Evolutionary conservation across 2,113 vertebrate species (phyloP).

Genomic region (Pagrus major): DNA sequence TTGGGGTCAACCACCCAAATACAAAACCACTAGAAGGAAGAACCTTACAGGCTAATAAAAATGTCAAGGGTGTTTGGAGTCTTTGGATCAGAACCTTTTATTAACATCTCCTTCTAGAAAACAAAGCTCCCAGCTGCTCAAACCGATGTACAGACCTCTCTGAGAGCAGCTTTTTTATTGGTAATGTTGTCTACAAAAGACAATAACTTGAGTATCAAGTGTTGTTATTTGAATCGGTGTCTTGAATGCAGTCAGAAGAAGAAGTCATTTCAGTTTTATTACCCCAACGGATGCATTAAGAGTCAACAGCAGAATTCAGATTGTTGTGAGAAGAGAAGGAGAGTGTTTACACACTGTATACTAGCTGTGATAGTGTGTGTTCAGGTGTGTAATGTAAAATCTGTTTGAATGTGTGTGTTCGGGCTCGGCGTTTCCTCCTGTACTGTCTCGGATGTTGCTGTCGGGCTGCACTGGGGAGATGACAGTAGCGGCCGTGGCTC

Average conservation of each 20-base stretch:
- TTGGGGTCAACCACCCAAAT: neutral
- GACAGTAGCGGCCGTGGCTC: neutral
- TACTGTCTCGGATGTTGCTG: constrained; percentile 6
- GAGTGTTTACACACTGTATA: constrained; percentile 14
- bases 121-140: neutral
- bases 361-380: constrained; percentile 31
- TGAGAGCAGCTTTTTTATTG: neutral
- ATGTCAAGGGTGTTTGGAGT: neutral
- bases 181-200: neutral
- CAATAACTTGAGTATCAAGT: constrained; percentile 27
- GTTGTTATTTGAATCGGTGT: constrained; percentile 35
- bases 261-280: constrained; percentile 44
- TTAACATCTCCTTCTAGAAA: neutral
- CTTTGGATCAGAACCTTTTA: neutral
- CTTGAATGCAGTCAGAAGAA: constrained; percentile 43
- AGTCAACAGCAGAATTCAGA: constrained; percentile 39
- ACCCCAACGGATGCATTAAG: constrained; percentile 21
- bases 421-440: constrained; percentile 3
- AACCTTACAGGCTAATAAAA: constrained; percentile 3
- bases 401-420: constrained; percentile 21
- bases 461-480: neutral
- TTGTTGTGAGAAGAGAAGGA: constrained; percentile 18
- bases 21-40: neutral
- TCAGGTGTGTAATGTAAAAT: constrained; percentile 36
- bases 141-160: neutral